Evolutionary conservation across 2,113 vertebrate species (phyloP).

Genomic region (Crotalus viridis): DNA sequence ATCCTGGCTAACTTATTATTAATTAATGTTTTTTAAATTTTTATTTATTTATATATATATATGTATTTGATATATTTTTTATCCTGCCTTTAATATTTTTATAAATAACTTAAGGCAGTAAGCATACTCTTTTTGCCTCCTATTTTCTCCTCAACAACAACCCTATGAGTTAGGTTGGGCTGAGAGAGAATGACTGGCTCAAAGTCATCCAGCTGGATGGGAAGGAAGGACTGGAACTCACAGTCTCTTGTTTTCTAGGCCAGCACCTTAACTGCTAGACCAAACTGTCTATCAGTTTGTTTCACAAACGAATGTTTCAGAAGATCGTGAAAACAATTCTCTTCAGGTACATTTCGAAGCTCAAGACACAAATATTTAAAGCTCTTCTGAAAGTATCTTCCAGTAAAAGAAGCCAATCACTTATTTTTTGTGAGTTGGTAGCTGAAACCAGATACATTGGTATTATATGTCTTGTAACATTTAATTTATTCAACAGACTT

Average conservation of each 20-base stretch:
- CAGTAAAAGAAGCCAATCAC: neutral
- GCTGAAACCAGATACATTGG: neutral
- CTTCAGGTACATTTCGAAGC: neutral
- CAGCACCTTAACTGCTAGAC: neutral
- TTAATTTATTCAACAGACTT: constrained; percentile 27
- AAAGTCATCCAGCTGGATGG: neutral
- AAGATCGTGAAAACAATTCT: neutral
- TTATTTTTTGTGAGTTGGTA: neutral
- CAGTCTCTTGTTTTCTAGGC: neutral
- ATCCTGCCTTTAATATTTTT: neutral
- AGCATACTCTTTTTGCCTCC: neutral
- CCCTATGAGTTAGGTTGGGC: neutral
- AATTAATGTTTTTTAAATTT: neutral
- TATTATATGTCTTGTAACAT: constrained; percentile 2
- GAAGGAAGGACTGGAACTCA: neutral
- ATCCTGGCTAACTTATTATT: neutral
- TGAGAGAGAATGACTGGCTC: neutral
- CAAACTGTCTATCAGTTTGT: neutral
- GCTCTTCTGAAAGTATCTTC: neutral
- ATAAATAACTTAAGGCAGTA: neutral
- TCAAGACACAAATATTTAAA: neutral
- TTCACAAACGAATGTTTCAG: neutral
- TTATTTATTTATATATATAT: neutral
- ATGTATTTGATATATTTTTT: neutral
- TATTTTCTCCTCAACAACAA: neutral